A percentile compares a stretch with the other conserved stretches of the same genome.
These are phyloP conservation scores for Colinus virginianus DNA, from an alignment of 2,113 vertebrate genomes.

Conservation along the genomic window DNA sequence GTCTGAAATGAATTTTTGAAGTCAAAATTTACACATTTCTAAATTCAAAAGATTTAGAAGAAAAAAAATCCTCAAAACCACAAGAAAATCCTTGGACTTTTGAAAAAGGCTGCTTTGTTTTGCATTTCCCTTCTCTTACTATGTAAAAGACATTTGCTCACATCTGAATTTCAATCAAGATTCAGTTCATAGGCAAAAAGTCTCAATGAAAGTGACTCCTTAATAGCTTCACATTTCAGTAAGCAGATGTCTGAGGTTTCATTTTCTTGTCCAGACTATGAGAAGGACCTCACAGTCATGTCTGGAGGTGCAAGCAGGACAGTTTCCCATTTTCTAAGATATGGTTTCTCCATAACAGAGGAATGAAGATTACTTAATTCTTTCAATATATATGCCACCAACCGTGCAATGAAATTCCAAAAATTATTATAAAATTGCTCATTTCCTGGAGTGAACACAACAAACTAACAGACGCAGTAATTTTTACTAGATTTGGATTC, in stretches of 20 bases:
- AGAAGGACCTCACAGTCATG: background rate
- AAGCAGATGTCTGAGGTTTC: background rate
- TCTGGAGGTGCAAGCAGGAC: background rate
- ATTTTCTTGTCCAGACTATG: background rate
- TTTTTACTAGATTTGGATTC: conserved; percentile 73
- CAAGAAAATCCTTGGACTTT: background rate
- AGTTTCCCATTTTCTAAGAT: background rate
- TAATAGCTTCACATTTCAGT: background rate
- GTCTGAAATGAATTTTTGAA: background rate
- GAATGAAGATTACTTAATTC: conserved; percentile 23
- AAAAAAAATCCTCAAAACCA: background rate
- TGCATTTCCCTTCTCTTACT: background rate
- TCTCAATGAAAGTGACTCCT: background rate
- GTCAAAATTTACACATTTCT: background rate
- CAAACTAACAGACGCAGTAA: conserved; percentile 69
- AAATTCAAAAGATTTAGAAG: background rate
- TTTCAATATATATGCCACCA: conserved; percentile 45
- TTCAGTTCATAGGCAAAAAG: background rate
- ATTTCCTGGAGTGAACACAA: conserved; percentile 74
- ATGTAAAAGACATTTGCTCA: background rate
- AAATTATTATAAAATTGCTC: conserved; percentile 70
- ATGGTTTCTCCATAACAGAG: background rate
- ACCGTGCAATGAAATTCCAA: conserved; percentile 53
- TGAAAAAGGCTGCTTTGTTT: fast-evolving
- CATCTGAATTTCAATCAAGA: background rate